Base-by-base conservation (phyloP, 2,113 vertebrate genomes). In the Colossoma macropomum region DNA sequence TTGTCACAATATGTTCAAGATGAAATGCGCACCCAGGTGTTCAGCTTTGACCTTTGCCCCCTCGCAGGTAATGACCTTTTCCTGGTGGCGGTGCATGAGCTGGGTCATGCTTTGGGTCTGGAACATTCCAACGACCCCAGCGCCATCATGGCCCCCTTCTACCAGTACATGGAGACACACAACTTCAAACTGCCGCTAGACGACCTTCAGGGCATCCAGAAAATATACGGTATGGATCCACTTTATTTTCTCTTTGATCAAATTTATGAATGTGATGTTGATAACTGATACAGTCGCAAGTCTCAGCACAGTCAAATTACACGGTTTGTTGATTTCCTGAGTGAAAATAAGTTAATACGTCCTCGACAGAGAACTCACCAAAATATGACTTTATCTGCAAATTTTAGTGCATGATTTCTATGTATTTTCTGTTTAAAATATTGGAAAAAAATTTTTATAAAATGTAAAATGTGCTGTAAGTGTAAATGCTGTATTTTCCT, bases 121-220 rank as follows among this genome's bases (percentile, higher is more conserved):
- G 98, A 99, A 23, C 97, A 99, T 90, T 99, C 98, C 86, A 99
- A 97, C 0, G 97, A 99, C 72, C 98, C 98, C 79, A 97, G 96
- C 0, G 98, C 98, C 34, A 99, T 99, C 91, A 99, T 99, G 97
- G 98, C 97, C 3, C 98, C 98, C 23, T 99, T 99, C 93, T 99
- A 99, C 90, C 98, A 99, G 93, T 98, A 99, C 92, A 99, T 99
- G 97, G 98, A 99, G 89, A 99, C 97, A 0, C 96, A 97, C 92
- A 97, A 97, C 94, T 99, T 99, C 94, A 98, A 98, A 81, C 96
- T 99, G 87, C 97, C 98, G 32, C 95, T 98, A 85, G 98, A 99
- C 59, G 97, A 99, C 88, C 95, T 99, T 88, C 97, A 98, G 89
- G 98, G 98, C 85, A 99, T 99, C 60, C 98, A 99, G 93, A 98